phyloP scores from a whole-genome alignment of 2,113 vertebrate genomes.

The Stegastes partitus region DNA sequence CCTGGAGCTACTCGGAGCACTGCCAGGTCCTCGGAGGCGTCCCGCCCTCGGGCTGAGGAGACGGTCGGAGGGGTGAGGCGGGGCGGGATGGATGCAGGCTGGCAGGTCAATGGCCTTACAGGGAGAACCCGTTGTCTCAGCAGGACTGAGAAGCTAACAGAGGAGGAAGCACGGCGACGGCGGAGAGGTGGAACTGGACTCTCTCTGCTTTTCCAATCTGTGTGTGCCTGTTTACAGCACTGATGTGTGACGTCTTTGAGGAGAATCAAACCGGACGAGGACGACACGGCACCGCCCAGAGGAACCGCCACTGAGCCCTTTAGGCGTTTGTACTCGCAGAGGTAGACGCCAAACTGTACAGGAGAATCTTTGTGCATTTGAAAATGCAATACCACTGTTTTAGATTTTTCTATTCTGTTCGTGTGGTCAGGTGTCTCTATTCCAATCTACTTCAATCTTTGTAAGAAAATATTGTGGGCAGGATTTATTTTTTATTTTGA shows the following conservation, averaged over 20 bases:
- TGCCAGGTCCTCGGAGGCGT: conserved; percentile 41
- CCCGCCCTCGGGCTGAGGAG: conserved; percentile 5
- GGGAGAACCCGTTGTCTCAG: conserved; percentile 92
- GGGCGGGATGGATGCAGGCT: conserved; percentile 24
- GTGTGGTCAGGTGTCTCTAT: conserved; percentile 93
- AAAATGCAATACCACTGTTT: conserved; percentile 97
- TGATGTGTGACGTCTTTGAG: conserved; percentile 91
- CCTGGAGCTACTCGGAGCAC: conserved; percentile 51
- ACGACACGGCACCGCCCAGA: conserved; percentile 64
- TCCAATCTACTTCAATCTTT: conserved; percentile 91
- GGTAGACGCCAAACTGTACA: conserved; percentile 94
- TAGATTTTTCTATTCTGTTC: conserved; percentile 97
- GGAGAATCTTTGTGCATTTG: conserved; percentile 95
- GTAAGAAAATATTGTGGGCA: conserved; percentile 87
- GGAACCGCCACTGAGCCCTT: conserved; percentile 93
- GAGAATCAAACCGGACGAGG: conserved; percentile 56
- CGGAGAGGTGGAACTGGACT: conserved; percentile 16
- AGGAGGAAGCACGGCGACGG: conserved; percentile 74
- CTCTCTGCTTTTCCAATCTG: conserved; percentile 88
- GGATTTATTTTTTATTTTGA: conserved; percentile 60
- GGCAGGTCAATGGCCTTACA: conserved; percentile 70
- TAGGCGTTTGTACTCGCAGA: conserved; percentile 93
- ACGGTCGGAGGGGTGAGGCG: neutral
- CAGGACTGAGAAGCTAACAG: conserved; percentile 94
- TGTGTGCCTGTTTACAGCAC: conserved; percentile 99